Conservation (phyloP, 2,888 invertebrate genomes). For the Aethes cnicana region DNA sequence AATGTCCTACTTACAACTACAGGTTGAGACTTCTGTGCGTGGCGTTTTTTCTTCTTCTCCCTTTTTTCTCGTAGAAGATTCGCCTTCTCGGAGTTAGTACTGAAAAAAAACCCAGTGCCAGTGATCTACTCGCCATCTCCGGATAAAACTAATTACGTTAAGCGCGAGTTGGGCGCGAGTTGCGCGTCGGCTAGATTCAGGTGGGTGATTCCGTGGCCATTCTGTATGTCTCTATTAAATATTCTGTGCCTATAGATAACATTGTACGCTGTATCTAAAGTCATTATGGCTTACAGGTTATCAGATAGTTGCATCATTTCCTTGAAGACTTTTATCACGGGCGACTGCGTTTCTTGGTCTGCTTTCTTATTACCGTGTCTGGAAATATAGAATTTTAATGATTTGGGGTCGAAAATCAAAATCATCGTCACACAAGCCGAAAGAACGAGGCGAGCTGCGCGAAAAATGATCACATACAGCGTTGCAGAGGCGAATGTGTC, state of each 20-base stretch:
- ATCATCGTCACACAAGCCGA: too few species aligned
- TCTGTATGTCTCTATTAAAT: too few species aligned
- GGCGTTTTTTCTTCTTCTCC: slow-evolving; percentile 49
- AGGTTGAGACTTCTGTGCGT: slow-evolving; percentile 42
- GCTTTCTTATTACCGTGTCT: slow-evolving; percentile 55
- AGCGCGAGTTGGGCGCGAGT: too few species aligned
- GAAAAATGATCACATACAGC: too few species aligned
- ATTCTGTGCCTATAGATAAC: too few species aligned
- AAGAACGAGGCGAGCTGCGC: too few species aligned
- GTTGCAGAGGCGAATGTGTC: too few species aligned
- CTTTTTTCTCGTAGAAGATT: slow-evolving; percentile 52
- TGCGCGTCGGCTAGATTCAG: too few species aligned
- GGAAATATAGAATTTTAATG: slow-evolving; percentile 25
- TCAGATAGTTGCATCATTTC: slow-evolving; percentile 62
- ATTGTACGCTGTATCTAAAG: too few species aligned
- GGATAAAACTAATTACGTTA: too few species aligned
- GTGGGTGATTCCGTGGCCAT: too few species aligned
- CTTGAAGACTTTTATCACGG: slow-evolving; percentile 63
- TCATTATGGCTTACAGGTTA: slow-evolving; percentile 40
- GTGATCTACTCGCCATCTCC: too few species aligned
- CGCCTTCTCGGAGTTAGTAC: slow-evolving; percentile 59
- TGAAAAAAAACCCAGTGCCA: slow-evolving; percentile 35
- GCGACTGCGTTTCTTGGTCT: slow-evolving; percentile 69
- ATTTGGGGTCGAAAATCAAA: neutral
- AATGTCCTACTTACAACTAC: slow-evolving; percentile 50